Conservation (phyloP, 2,888 invertebrate genomes). For the Toxonevra muliebris region DNA sequence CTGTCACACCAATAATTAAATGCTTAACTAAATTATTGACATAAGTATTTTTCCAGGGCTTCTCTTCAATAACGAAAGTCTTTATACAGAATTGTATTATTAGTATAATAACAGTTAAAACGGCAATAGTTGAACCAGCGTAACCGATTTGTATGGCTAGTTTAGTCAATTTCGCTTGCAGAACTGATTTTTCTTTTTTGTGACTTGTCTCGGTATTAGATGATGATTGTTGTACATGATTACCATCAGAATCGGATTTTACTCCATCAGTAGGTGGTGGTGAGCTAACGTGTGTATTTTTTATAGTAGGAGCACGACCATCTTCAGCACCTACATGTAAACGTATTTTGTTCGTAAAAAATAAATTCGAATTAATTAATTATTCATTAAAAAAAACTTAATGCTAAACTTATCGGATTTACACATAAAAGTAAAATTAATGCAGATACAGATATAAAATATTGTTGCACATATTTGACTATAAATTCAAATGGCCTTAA, state of each 20-base stretch:
- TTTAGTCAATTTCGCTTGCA: conserved; percentile 98
- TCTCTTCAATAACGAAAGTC: conserved; percentile 81
- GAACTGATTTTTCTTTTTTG: conserved; percentile 97
- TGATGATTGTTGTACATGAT: conserved; percentile 68
- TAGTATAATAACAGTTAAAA: conserved; percentile 95
- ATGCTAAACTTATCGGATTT: no score
- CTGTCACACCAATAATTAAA: conserved; percentile 99
- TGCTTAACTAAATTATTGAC: conserved; percentile 94
- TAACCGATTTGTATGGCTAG: conserved; percentile 99
- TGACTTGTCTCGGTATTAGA: conserved; percentile 67
- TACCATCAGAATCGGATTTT: conserved; percentile 71
- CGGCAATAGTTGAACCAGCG: conserved; percentile 97
- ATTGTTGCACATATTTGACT: no score
- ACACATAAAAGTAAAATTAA: no score
- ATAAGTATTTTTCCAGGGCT: conserved; percentile 83
- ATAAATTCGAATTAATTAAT: no score
- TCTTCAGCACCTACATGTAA: conserved; percentile 64
- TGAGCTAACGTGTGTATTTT: conserved; percentile 69
- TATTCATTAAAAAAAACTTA: no score
- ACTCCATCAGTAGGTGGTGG: conserved; percentile 56
- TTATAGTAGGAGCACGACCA: conserved; percentile 67
- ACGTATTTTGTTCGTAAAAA: no score
- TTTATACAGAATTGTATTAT: conserved; percentile 93
- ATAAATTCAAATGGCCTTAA: no score
- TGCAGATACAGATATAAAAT: no score